A percentile compares a stretch with the other conserved stretches of the same genome.
These are phyloP conservation scores for Orchesella cincta DNA, from an alignment of 1,140 invertebrate species.

Conservation along the genomic window DNA sequence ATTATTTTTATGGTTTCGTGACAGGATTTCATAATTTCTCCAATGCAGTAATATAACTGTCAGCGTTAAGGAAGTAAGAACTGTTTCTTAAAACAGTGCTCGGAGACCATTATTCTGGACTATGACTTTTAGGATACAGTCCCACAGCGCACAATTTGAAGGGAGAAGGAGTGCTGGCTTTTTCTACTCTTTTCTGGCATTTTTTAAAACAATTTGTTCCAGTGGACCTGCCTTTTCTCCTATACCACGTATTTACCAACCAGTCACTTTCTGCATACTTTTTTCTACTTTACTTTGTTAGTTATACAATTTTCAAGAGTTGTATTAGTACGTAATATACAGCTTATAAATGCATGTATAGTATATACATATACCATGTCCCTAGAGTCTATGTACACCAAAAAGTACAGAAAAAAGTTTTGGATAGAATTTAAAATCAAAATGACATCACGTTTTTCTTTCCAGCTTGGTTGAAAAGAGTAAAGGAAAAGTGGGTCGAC, in stretches of 20 bases:
- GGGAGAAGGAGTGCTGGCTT: not conserved
- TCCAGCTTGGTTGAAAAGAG: not conserved
- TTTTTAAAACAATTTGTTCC: slow-evolving; percentile 19
- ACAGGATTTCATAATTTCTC: slow-evolving; percentile 26
- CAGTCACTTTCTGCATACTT: not conserved
- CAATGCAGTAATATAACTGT: not conserved
- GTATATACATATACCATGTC: not conserved
- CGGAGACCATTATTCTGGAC: not conserved
- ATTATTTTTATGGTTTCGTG: slow-evolving; percentile 27
- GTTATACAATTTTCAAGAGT: not conserved
- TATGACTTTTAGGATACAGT: not conserved
- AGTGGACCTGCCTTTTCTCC: not conserved
- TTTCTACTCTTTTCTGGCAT: not conserved
- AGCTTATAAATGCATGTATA: not conserved
- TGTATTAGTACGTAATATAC: not conserved
- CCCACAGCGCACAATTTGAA: not conserved
- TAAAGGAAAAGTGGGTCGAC: not conserved
- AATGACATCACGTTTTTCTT: not conserved
- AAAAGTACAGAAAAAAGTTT: not conserved
- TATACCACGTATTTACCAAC: not conserved
- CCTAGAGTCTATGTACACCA: too few species aligned
- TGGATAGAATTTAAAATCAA: not conserved
- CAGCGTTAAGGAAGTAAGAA: not conserved
- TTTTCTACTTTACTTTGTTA: not conserved
- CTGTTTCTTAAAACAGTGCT: not conserved